Base-by-base conservation (phyloP, 2,113 vertebrate genomes). In the Zosterops borbonicus region DNA sequence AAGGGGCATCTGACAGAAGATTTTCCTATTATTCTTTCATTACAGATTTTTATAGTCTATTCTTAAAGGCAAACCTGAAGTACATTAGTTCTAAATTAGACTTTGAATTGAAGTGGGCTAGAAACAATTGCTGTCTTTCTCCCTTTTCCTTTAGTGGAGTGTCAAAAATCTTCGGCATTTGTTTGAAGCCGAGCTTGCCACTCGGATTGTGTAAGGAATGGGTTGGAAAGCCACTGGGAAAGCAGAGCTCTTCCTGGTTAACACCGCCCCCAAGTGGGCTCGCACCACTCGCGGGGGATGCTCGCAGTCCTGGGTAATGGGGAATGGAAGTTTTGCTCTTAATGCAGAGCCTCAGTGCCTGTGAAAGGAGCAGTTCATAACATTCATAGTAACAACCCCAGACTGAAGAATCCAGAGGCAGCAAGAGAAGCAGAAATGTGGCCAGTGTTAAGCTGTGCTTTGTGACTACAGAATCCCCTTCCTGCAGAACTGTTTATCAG, bases 241-340 rank as follows among this genome's bases (percentile, higher is more conserved):
- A n/a, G 59, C 62, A 31, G 67, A 65, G 47, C 82, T 86, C 93
- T 84, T 59, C 62, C 47, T 78, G 83, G 81, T n/a, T 39, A 64
- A 96, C 87, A 92, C 74, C 89, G 97, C 97, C 97, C 96, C 91
- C 98, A 83, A n/a, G 96, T 75, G 98, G 96, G 46, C 37, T 33
- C 9, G 2, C 23, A 5, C 59, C 21, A 11, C 1, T 35, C 14
- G 1, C 39, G 1, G 4, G 46, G 44, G 12, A 5, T 60, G 44
- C 52, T 44, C 4, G 17, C 27, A 29, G 42, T 29, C 11, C 0
- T 1, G 5, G n/a, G 14, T 25, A 63, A 33, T 6, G 5, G 20
- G 44, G 8, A 52, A 14, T 22, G 35, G 69, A 31, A 44, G 6
- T 31, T 50, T 12, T 56, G 25, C 4, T 31, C 6, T 52, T 55